Conservation (phyloP, 2,797 vertebrate species). For the Fistularia commersonii region DNA sequence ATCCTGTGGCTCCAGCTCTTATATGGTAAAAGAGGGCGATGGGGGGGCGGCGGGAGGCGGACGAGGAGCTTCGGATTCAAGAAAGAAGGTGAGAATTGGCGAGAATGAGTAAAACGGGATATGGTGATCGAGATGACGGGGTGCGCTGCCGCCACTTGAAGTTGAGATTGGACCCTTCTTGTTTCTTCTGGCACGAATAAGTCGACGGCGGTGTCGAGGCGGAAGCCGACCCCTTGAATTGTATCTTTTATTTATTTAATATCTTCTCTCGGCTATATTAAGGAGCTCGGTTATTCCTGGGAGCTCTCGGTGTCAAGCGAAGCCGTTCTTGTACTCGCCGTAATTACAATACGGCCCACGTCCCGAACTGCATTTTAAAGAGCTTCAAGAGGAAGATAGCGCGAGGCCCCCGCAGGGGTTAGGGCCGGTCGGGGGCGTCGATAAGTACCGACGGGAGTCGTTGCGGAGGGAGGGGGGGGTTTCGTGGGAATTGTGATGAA, state of each 20-base stretch:
- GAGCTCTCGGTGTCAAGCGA: too few relatives aligned
- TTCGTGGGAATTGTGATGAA: conserved; percentile 40
- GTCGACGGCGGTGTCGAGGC: too few relatives aligned
- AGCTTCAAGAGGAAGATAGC: conserved; percentile 26
- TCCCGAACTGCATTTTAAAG: neutral
- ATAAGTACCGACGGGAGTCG: conserved; percentile 41
- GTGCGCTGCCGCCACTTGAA: neutral
- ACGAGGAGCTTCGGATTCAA: conserved; percentile 26
- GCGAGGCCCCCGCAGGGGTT: conserved; percentile 27
- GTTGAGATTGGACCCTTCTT: too few relatives aligned
- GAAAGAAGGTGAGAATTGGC: conserved; percentile 53
- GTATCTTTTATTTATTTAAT: too few relatives aligned
- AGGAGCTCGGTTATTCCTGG: too few relatives aligned
- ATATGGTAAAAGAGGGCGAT: conserved; percentile 16
- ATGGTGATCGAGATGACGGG: conserved; percentile 5
- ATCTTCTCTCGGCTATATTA: too few relatives aligned
- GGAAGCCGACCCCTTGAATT: too few relatives aligned
- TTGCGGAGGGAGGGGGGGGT: conserved; percentile 17
- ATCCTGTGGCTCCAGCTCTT: neutral
- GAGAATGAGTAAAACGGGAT: conserved; percentile 35
- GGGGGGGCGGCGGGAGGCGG: conserved; percentile 6
- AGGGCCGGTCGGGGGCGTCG: conserved; percentile 44
- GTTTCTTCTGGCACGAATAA: too few relatives aligned
- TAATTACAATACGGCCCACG: too few relatives aligned
- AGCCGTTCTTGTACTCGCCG: too few relatives aligned